phyloP scores from a whole-genome alignment of 2,888 invertebrate species.

The Dolichomitus sp. region DNA sequence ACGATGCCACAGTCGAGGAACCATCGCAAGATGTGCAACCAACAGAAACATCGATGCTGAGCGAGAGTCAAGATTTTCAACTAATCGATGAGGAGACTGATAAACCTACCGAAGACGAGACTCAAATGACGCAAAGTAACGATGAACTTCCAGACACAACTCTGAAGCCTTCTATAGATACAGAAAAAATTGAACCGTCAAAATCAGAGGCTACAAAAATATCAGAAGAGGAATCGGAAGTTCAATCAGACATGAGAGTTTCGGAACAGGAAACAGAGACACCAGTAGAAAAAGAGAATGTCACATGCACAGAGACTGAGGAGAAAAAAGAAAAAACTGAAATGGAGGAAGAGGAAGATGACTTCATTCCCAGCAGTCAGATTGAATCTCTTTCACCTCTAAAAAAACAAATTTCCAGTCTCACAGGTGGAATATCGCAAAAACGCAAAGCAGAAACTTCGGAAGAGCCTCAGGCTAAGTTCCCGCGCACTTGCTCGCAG shows the following conservation, averaged over 20 bases:
- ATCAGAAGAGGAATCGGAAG: not conserved
- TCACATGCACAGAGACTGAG: slow-evolving; percentile 22
- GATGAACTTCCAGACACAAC: not conserved
- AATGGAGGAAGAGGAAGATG: slow-evolving; percentile 55
- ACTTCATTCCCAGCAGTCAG: slow-evolving; percentile 64
- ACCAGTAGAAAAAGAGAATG: slow-evolving; percentile 27
- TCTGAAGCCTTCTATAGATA: not conserved
- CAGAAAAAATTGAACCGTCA: not conserved
- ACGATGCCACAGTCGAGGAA: slow-evolving; percentile 51
- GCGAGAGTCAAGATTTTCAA: slow-evolving; percentile 79
- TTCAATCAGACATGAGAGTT: slow-evolving; percentile 25
- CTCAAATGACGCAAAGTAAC: not conserved
- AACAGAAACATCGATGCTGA: slow-evolving; percentile 29
- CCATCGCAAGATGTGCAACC: slow-evolving; percentile 6
- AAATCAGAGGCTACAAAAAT: slow-evolving; percentile 4
- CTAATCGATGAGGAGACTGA: slow-evolving; percentile 72
- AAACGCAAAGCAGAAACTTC: slow-evolving; percentile 63
- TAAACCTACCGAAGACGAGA: slow-evolving; percentile 23
- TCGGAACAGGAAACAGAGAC: slow-evolving; percentile 36
- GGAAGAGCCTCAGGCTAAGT: slow-evolving; percentile 52
- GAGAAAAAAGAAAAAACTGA: slow-evolving; percentile 55
- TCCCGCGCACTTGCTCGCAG: slow-evolving; percentile 60
- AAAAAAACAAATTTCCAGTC: slow-evolving; percentile 58
- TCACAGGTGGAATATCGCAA: slow-evolving; percentile 32
- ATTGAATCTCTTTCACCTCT: slow-evolving; percentile 45